Percentiles rank a stretch among this genome's conserved stretches.
phyloP scores from a whole-genome alignment of 2,888 invertebrate genomes.

The Ischnus inquisitorius region DNA sequence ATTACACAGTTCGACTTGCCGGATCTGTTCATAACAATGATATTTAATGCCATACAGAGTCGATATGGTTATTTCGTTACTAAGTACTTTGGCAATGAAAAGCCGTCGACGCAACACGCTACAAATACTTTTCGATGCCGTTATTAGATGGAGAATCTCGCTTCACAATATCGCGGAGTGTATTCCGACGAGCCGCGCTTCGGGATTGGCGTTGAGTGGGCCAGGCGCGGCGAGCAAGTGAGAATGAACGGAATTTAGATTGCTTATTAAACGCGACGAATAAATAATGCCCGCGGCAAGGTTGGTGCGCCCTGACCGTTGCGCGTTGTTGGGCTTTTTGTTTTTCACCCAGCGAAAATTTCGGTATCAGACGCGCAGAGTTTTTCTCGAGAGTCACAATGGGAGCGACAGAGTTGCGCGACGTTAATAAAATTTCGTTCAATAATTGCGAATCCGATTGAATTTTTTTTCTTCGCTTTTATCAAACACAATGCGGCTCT shows the following conservation, averaged over 20 bases:
- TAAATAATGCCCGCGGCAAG: slow-evolving; percentile 78
- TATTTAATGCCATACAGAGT: too few species aligned
- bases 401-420: slow-evolving; percentile 5
- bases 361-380: slow-evolving; percentile 69
- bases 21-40: too few species aligned
- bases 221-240: slow-evolving; percentile 67
- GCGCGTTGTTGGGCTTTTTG: slow-evolving; percentile 65
- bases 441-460: neutral
- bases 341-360: slow-evolving; percentile 65
- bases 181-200: slow-evolving; percentile 30
- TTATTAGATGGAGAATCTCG: too few species aligned
- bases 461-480: neutral
- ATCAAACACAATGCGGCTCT: too few species aligned
- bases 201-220: slow-evolving; percentile 27
- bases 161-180: slow-evolving; percentile 45
- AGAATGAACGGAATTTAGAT: slow-evolving; percentile 84
- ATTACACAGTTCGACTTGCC: too few species aligned
- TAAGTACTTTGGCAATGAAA: too few species aligned
- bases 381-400: slow-evolving; percentile 14
- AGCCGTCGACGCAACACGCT: too few species aligned
- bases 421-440: slow-evolving; percentile 25
- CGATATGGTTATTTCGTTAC: too few species aligned
- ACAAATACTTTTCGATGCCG: too few species aligned
- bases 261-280: slow-evolving; percentile 83
- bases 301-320: slow-evolving; percentile 66